Evolutionary conservation across 2,113 vertebrate genomes (phyloP), one percentile per base, ranked within the genome.

Genomic region (Phyllostomus hastatus): DNA sequence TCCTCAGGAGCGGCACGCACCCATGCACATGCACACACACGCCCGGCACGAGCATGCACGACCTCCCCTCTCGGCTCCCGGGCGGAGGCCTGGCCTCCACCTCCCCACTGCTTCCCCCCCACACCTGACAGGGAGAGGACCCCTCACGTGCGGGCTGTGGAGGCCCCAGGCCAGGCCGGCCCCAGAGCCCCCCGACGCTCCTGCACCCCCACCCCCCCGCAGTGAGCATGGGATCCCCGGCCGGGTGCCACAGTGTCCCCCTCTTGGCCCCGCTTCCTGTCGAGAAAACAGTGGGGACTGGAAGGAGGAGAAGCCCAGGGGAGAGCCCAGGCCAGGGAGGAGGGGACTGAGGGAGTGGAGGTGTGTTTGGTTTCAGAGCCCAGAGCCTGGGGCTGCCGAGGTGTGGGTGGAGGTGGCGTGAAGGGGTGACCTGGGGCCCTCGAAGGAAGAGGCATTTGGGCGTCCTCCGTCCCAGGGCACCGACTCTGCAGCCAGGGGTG

Each of bases 21-120:
- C 38, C 95, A 94, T 54, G 92, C 97, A 88, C 95, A 89, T 94
- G 95, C 85, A 93, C 88, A 96, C 83, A 20, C 52, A 52, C 1
- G 2, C 64, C 81, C 43, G 22, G 48, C 43, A 14, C 67, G 14
- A 61, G 86, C 97, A 95, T 94, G 95, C 96, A 96, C 48, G 12
- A 10, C 78, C 75, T n/a, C 57, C 88, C 57, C 70, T 24, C 41
- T 5, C 33, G 9, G 79, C 83, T 46, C 70, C 81, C 15, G n/a
- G 86, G 48, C 35, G 19, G 22, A 48, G 50, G 76, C 54, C 1
- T 0, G 84, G 70, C 8, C 64, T 46, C 70, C 46, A n/a, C 15
- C 46, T 26, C 54, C 84, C 66, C 48, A 6, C 33, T 16, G 14
- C 54, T 31, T 67, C 46, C 50, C 88, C 59, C 59, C 31, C 54